Percentiles rank a stretch among this genome's conserved stretches.
phyloP scores from a whole-genome alignment of 2,113 vertebrate species.

The Stigmatopora nigra region DNA sequence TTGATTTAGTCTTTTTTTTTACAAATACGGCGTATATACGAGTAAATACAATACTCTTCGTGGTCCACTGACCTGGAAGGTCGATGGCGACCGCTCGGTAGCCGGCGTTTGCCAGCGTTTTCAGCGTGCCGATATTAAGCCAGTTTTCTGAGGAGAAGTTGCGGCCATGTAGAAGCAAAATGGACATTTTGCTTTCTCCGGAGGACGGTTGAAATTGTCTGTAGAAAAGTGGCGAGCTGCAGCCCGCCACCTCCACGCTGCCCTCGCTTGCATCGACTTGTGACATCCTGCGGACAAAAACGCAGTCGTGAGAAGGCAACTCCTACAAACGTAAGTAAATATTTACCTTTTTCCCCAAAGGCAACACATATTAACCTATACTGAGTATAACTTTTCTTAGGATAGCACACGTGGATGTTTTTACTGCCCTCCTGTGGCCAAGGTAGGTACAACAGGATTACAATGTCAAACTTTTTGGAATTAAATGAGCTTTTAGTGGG shows the following conservation, averaged over 20 bases:
- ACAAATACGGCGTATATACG: no score
- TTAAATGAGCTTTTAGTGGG: no score
- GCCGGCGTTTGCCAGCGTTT: conserved; percentile 75
- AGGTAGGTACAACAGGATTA: no score
- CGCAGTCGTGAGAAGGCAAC: background rate
- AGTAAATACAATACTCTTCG: background rate
- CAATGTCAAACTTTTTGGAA: no score
- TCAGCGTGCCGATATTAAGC: conserved; percentile 78
- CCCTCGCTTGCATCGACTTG: conserved; percentile 61
- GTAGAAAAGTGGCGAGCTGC: conserved; percentile 79
- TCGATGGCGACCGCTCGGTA: conserved; percentile 84
- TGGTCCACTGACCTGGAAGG: conserved; percentile 76
- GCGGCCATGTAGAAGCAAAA: conserved; percentile 89
- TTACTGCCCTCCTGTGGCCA: no score
- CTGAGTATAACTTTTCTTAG: background rate
- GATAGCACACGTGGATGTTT: no score
- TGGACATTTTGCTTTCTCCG: conserved; percentile 49
- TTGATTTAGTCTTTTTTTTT: no score
- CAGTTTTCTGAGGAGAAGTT: conserved; percentile 90
- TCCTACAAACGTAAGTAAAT: background rate
- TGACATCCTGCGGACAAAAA: conserved; percentile 67
- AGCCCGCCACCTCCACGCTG: conserved; percentile 60
- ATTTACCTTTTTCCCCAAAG: background rate
- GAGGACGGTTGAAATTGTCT: conserved; percentile 64
- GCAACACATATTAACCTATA: background rate